Conservation (phyloP, 1,140 invertebrate species). For the Nylanderia fulva region DNA sequence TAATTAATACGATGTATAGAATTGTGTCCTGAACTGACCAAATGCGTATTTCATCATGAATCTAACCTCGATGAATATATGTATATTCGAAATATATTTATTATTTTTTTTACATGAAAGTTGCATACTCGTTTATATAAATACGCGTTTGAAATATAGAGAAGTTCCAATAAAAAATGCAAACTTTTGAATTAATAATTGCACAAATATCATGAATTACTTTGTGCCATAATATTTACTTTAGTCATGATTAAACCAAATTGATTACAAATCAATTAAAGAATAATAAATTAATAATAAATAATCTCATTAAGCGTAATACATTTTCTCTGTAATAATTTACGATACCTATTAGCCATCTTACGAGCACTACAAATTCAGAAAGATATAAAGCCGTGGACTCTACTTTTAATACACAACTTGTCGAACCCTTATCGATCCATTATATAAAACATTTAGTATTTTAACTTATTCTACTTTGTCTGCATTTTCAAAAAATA, state of each 20-base stretch:
- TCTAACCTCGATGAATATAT: background rate
- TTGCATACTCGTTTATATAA: background rate
- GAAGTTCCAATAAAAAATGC: constrained; percentile 9
- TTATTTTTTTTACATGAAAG: background rate
- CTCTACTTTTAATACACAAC: constrained; percentile 11
- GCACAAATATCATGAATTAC: constrained; percentile 10
- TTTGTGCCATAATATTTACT: background rate
- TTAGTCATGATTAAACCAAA: background rate
- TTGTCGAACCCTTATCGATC: constrained; percentile 17
- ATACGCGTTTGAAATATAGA: constrained; percentile 1
- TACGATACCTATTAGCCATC: background rate
- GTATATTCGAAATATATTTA: constrained; percentile 17
- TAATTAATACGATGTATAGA: background rate
- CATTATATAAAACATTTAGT: background rate
- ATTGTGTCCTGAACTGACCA: background rate
- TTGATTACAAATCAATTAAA: background rate
- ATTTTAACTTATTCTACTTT: background rate
- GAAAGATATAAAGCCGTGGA: background rate
- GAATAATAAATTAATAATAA: constrained; percentile 1
- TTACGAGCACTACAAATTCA: background rate
- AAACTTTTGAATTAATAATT: background rate
- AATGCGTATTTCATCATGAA: constrained; percentile 12
- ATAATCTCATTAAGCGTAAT: background rate
- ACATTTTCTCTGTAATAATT: background rate
- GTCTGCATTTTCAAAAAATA: background rate